These are phyloP conservation scores for Melieria crassipennis DNA, from an alignment of 2,888 invertebrate genomes.

Conservation along the genomic window DNA sequence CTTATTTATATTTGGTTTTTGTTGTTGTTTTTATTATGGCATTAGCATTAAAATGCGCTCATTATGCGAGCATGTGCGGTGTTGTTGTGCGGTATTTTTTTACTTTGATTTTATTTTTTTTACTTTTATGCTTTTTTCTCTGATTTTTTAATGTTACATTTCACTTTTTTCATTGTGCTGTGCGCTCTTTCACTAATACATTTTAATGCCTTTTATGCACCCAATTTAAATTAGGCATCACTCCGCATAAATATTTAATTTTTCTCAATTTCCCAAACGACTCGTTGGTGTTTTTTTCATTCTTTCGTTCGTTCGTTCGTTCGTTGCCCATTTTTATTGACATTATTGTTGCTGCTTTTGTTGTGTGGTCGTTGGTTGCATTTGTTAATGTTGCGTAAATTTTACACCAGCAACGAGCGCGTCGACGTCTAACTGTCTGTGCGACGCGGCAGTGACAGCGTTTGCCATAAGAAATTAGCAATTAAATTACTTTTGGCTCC, in stretches of 20 bases:
- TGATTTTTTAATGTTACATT: too few relatives aligned
- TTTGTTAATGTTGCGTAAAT: conserved; percentile 35
- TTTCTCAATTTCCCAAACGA: conserved; percentile 3
- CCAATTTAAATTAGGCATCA: conserved; percentile 24
- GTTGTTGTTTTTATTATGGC: too few relatives aligned
- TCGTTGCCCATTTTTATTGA: neutral
- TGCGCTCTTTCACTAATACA: too few relatives aligned
- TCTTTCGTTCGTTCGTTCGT: conserved; percentile 12
- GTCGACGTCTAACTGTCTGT: neutral
- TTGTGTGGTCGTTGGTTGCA: neutral
- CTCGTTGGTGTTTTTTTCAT: neutral
- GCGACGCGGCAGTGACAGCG: neutral
- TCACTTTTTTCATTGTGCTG: too few relatives aligned
- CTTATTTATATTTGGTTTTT: too few relatives aligned
- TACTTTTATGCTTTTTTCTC: too few relatives aligned
- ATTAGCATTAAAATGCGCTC: too few relatives aligned
- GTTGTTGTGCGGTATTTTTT: too few relatives aligned
- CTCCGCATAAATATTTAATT: conserved; percentile 35
- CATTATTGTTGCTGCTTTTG: conserved; percentile 14
- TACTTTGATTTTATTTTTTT: too few relatives aligned
- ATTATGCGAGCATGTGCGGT: too few relatives aligned
- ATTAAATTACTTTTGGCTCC: conserved; percentile 34
- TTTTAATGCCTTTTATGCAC: too few relatives aligned
- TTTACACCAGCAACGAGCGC: conserved; percentile 17
- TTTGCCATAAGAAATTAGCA: conserved; percentile 32